phyloP scores from a whole-genome alignment of 2,113 vertebrate genomes.

The Phocoena phocoena region DNA sequence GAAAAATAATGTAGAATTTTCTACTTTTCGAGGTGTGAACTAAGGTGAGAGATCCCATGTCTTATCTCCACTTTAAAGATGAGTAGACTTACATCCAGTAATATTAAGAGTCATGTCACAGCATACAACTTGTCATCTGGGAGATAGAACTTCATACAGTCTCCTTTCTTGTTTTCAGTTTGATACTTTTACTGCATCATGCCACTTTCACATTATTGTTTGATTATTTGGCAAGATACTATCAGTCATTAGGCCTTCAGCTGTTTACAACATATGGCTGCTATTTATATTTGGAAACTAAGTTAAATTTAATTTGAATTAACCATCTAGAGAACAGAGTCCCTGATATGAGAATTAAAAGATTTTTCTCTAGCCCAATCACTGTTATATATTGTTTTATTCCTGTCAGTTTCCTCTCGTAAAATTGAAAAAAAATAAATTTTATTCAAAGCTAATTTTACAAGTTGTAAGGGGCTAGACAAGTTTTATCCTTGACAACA shows the following conservation, averaged over 20 bases:
- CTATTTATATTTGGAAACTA: not conserved
- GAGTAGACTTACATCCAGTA: not conserved
- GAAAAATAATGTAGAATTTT: not conserved
- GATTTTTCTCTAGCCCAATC: not conserved
- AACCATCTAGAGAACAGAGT: not conserved
- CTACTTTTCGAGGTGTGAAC: not conserved
- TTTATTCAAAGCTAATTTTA: not conserved
- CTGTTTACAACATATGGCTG: not conserved
- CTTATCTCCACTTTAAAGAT: not conserved
- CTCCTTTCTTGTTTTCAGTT: not conserved
- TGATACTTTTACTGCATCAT: not conserved
- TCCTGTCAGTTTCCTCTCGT: not conserved
- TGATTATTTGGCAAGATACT: not conserved
- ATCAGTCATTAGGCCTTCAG: not conserved
- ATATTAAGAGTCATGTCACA: not conserved
- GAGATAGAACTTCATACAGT: not conserved
- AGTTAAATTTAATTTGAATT: not conserved
- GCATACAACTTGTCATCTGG: not conserved
- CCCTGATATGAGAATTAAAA: not conserved
- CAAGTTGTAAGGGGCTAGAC: not conserved
- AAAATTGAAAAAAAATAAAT: not conserved
- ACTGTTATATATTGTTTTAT: not conserved
- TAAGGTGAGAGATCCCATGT: not conserved
- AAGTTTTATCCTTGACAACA: not conserved
- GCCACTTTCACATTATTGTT: not conserved